Evolutionary conservation across 2,113 vertebrate genomes (phyloP), one percentile per base, ranked within the genome.

Genomic region (Neodon shergylaensis): DNA sequence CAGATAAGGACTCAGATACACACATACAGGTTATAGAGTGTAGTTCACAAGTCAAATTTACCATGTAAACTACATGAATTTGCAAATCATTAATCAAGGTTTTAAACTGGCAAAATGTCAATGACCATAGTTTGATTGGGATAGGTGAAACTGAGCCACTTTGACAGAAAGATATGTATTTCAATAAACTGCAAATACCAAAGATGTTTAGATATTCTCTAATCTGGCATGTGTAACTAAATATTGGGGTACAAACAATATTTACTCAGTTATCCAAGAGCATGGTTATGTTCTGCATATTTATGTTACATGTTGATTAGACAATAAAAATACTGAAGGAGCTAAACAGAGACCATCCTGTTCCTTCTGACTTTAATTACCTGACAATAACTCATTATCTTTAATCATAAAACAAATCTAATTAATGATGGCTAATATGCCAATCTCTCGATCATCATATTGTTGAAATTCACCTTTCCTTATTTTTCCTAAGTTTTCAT

Each of bases 301-400:
- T 21, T 79, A n/a, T n/a, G 28, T 88, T 91, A 58, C 0, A 1
- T 74, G 24, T 22, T 77, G 5, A 31, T 63, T 87, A 49, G 44
- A 76, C 5, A 91, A 72, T 47, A 12, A 83, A 65, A 70, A 39
- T 2, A 79, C 9, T n/a, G 13, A 49, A 63, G 33, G 4, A 79
- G 47, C 39, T 36, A 24, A 86, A 36, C 17, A 49, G 42, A 49
- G 11, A n/a, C 5, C 4, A 36, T 33, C 11, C 16, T 83, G 44
- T 17, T 94, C 5, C 39, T 61, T 85, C 24, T 95, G 68, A 84
- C 36, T 92, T 94, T 94, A 70, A 91, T 49, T 65, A n/a, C 26
- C 19, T 88, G 28, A 28, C 4, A 47, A 85, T 79, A 73, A 78
- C 1, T 70, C 31, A 11, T 86, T 36, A 70, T 28, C 33, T 31